Evolutionary conservation across 2,797 vertebrate species (phyloP).

Genomic region (Podargus strigoides): DNA sequence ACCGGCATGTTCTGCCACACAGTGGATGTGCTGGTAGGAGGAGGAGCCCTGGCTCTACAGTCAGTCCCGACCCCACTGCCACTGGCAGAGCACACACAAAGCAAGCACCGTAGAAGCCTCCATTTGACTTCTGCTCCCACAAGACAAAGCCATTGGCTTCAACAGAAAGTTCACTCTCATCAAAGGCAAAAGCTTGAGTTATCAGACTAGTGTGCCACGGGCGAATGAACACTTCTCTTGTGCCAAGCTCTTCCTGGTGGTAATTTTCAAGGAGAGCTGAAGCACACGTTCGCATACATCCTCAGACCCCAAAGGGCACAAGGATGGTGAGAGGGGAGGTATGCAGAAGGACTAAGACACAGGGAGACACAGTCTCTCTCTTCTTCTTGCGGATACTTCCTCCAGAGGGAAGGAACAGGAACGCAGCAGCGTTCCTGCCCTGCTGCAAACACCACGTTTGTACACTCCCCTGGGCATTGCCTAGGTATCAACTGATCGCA

Average conservation of each 20-base stretch:
- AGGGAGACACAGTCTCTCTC: background rate
- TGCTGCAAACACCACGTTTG: background rate
- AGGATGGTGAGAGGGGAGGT: background rate
- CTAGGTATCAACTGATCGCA: background rate
- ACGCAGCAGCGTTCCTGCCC: no score
- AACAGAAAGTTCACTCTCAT: background rate
- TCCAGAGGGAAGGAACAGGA: background rate
- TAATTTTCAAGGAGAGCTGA: background rate
- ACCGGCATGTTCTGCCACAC: background rate
- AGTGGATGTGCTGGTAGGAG: background rate
- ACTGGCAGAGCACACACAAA: background rate
- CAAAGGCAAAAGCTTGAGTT: background rate
- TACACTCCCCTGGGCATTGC: background rate
- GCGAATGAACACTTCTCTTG: background rate
- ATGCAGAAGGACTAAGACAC: background rate
- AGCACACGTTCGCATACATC: background rate
- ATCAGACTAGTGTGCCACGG: background rate
- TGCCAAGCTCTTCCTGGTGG: background rate
- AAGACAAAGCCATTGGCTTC: background rate
- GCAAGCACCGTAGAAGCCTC: background rate
- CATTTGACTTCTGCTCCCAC: background rate
- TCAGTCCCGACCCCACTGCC: accelerated
- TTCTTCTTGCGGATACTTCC: background rate
- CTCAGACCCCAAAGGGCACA: background rate
- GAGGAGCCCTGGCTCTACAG: background rate